Base-by-base conservation (phyloP, 2,888 invertebrate genomes). In the Melipona bicolor region DNA sequence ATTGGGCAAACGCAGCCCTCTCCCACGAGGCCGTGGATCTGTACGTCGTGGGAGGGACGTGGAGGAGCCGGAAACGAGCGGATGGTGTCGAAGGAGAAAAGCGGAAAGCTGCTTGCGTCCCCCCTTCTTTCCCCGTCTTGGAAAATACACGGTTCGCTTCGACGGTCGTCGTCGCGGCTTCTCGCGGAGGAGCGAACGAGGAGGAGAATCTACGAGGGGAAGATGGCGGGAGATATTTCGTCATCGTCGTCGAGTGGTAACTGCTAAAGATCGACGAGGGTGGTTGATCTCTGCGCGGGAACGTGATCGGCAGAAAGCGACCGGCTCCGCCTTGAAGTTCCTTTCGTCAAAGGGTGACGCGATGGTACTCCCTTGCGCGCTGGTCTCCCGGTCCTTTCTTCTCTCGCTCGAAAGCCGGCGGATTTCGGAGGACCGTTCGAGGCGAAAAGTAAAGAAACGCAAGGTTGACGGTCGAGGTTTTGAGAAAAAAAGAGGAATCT, bases 31-130 rank as follows among this genome's bases (percentile, higher is more conserved):
- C 17, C 49, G 15, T 54, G 70, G 70, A 56, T 56, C 70, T 70
- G 3, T 43, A 43, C 71, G 27, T 61, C 13, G 59, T 21, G 0
- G 19, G n/a, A 43, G 9, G 9, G 43, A 36, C 0, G 36, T 0
- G 9, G 77, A 78, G 59, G 76, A 52, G 68, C 79, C 81, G 87
- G 78, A 85, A 84, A 71, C 83, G 82, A 75, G 71, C 71, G 77
- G 79, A 80, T 78, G 78, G 82, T 84, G 73, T 78, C 86, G 83
- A 77, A 77, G 87, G 50, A 73, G 76, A 78, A 85, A 77, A 70
- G 72, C 73, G 77, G 71, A 83, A 79, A 79, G 85, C 74, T 81
- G 79, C 56, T 68, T 78, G 43, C 52, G 71, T 73, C 73, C 79
- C 65, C 75, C 56, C 79, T 71, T 67, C 62, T 52, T 69, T 27